Evolutionary conservation across 2,113 vertebrate species (phyloP).

Genomic region (Gallinago jamesoni): DNA sequence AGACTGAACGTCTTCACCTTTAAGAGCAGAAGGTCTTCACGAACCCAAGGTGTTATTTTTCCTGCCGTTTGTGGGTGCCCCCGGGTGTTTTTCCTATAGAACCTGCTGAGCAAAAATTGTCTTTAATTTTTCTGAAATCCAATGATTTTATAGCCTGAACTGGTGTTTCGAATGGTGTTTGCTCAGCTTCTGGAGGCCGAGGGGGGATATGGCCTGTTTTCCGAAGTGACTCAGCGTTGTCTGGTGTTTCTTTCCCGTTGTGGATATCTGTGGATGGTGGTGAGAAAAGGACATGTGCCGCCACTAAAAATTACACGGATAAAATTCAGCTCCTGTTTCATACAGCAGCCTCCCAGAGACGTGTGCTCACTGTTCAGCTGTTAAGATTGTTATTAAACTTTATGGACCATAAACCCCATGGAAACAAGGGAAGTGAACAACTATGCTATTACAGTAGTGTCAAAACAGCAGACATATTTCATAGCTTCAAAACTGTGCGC

Average conservation of each 20-base stretch:
- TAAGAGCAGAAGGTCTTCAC: background rate
- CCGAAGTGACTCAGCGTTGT: background rate
- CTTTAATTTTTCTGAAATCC: background rate
- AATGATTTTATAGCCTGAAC: background rate
- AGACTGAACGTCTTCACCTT: background rate
- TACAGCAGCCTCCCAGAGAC: conserved; percentile 59
- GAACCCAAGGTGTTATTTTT: rapidly evolving
- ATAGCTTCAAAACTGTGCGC: conserved; percentile 58
- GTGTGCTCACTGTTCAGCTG: conserved; percentile 73
- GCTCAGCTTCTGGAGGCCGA: background rate
- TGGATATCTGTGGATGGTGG: background rate
- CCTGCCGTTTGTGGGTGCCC: background rate
- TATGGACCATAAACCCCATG: conserved; percentile 82
- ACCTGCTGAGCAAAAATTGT: background rate
- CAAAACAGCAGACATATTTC: conserved; percentile 76
- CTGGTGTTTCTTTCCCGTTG: background rate
- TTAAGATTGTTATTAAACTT: conserved; percentile 85
- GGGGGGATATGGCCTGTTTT: background rate
- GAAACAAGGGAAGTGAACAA: conserved; percentile 78
- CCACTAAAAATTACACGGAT: background rate
- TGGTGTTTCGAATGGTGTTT: background rate
- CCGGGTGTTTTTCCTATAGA: background rate
- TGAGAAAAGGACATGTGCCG: background rate
- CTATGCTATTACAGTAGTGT: conserved; percentile 74
- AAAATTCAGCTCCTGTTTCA: conserved; percentile 55